Conservation (phyloP, 2,888 invertebrate species). For the Xestia rhomboidea region DNA sequence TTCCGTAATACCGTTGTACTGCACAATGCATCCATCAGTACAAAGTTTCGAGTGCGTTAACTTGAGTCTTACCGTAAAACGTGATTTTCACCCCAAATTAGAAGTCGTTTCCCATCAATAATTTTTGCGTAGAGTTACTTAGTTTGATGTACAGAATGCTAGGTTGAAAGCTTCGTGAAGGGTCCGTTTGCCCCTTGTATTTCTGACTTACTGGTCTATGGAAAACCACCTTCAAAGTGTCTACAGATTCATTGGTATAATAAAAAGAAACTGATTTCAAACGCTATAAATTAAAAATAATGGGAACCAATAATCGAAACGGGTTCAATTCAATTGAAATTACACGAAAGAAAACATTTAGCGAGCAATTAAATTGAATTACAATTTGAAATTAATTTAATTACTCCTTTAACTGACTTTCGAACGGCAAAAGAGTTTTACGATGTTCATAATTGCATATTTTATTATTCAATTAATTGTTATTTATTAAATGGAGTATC, state of each 20-base stretch:
- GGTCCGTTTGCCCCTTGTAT: neutral
- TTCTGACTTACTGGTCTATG: neutral
- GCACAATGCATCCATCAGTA: too few relatives aligned
- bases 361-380: conserved; percentile 51
- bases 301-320: conserved; percentile 23
- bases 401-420: conserved; percentile 48
- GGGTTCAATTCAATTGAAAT: conserved; percentile 47
- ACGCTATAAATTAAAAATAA: conserved; percentile 45
- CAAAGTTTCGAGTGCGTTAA: too few relatives aligned
- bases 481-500: conserved; percentile 58
- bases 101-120: too few relatives aligned
- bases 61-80: too few relatives aligned
- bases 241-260: neutral
- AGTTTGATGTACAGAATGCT: too few relatives aligned
- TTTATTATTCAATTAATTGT: conserved; percentile 60
- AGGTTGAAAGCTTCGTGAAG: too few relatives aligned
- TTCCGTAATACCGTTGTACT: too few relatives aligned
- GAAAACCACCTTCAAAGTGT: neutral
- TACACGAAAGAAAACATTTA: conserved; percentile 45
- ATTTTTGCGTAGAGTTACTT: too few relatives aligned
- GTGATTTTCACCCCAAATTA: too few relatives aligned
- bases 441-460: conserved; percentile 56
- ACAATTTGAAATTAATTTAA: conserved; percentile 47
- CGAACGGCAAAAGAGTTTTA: conserved; percentile 31
- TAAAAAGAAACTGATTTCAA: conserved; percentile 29